Percentiles rank a stretch among this genome's conserved stretches.
phyloP scores from a whole-genome alignment of 35 echinoderm and acorn worm species.

The Antedon bifida region DNA sequence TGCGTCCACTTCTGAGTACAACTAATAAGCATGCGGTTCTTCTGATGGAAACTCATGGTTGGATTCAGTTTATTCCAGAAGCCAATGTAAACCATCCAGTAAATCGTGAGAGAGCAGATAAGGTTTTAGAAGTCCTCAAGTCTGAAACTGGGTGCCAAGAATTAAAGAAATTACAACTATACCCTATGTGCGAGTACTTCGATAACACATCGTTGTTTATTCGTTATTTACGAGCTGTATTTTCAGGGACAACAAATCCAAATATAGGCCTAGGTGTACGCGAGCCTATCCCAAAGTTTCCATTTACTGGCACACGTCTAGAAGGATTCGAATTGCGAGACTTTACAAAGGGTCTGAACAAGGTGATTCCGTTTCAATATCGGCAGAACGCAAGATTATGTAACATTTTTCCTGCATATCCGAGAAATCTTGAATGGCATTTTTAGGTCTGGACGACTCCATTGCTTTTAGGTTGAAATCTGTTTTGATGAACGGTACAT shows the following conservation, averaged over 20 bases:
- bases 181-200: no score
- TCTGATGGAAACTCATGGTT: conserved; percentile 17
- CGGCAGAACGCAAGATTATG: conserved; percentile 18
- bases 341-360: conserved; percentile 32
- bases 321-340: conserved; percentile 39
- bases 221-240: conserved; percentile 24
- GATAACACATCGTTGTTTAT: conserved; percentile 42
- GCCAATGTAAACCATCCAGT: neutral
- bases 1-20: conserved; percentile 20
- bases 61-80: no score
- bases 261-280: neutral
- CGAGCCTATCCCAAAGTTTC: no score
- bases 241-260: neutral
- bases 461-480: no score
- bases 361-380: conserved; percentile 23
- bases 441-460: no score
- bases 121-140: neutral
- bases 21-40: conserved; percentile 32
- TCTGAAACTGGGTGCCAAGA: neutral
- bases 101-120: neutral
- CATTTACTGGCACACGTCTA: no score
- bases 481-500: no score
- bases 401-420: conserved; percentile 10
- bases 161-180: no score
- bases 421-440: conserved; percentile 53